These are phyloP conservation scores for Gavialis gangeticus DNA, from an alignment of 2,113 vertebrate species.

Conservation along the genomic window DNA sequence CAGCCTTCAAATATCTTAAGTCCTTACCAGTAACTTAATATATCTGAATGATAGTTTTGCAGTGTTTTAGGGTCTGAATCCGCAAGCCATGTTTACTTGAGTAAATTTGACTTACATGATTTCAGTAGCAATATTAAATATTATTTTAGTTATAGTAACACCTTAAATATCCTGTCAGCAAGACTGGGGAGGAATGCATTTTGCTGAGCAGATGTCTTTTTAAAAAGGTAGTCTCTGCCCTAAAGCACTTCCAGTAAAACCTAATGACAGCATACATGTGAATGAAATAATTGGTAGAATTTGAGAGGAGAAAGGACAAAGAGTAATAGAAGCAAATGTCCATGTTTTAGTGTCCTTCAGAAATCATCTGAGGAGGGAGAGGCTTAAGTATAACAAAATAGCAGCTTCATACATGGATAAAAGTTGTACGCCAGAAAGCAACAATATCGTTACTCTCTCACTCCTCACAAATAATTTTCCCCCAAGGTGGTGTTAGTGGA, in stretches of 20 bases:
- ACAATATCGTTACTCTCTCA: background rate
- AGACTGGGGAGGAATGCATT: background rate
- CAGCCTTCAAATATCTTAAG: background rate
- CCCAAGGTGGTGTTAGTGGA: background rate
- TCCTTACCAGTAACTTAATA: background rate
- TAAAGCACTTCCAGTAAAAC: background rate
- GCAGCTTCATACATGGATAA: background rate
- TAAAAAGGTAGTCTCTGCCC: background rate
- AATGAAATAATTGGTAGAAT: background rate
- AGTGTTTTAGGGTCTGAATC: background rate
- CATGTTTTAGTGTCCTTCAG: background rate
- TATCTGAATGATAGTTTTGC: background rate
- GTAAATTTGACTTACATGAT: background rate
- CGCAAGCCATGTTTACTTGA: background rate
- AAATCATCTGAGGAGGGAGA: background rate
- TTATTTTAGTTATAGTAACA: background rate
- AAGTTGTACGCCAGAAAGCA: background rate
- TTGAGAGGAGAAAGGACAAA: background rate
- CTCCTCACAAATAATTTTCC: slow-evolving; percentile 1
- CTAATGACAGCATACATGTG: background rate
- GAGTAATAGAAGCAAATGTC: background rate
- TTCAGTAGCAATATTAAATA: background rate
- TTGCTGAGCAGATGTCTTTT: background rate
- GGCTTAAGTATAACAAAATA: background rate
- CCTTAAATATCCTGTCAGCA: accelerated